Conservation (phyloP, 2,113 vertebrate genomes). For the Crotalus tigris region DNA sequence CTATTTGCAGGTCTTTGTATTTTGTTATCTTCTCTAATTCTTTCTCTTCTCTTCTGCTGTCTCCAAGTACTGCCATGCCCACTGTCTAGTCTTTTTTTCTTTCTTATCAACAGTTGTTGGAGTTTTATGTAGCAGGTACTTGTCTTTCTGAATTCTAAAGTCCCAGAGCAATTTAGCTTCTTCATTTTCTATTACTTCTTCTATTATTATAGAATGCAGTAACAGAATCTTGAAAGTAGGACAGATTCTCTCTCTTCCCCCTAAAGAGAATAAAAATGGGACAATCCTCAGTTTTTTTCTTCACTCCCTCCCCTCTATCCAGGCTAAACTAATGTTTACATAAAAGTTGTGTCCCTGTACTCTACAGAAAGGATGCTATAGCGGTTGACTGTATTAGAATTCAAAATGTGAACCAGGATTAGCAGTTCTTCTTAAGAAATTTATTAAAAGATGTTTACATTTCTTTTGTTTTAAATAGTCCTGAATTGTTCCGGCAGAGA, state of each 20-base stretch:
- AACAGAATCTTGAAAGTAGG: neutral
- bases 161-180: neutral
- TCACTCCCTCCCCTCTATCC: neutral
- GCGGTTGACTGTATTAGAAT: neutral
- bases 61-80: too few relatives aligned
- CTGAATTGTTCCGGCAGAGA: constrained; percentile 86
- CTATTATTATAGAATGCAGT: neutral
- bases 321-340: neutral
- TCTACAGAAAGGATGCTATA: neutral
- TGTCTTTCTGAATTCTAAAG: neutral
- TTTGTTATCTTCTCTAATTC: too few relatives aligned
- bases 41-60: too few relatives aligned
- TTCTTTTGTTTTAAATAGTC: constrained; percentile 66
- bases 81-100: neutral
- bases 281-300: neutral
- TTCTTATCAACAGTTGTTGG: neutral
- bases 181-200: neutral
- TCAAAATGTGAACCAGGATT: neutral
- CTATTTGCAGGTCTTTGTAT: too few relatives aligned
- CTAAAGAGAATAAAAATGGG: neutral
- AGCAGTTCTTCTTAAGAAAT: neutral
- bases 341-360: neutral
- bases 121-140: neutral
- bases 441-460: neutral
- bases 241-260: neutral